Evolutionary conservation across 2,113 vertebrate species (phyloP).

Genomic region (Colaptes auratus): DNA sequence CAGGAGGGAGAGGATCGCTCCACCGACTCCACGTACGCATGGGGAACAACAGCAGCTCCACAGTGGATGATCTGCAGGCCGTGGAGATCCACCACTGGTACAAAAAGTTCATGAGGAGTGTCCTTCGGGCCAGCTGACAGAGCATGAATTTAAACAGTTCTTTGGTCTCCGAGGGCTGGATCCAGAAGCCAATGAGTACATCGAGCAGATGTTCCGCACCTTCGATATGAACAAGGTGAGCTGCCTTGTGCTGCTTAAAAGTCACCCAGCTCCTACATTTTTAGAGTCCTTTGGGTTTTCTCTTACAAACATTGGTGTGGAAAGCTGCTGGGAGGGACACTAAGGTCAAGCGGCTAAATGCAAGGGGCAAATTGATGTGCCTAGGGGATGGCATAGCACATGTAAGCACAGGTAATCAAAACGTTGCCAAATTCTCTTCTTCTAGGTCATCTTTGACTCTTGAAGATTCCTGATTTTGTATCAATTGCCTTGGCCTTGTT

Average conservation of each 20-base stretch:
- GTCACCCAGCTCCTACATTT: background rate
- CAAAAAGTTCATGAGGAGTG: constrained; percentile 94
- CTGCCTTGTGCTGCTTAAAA: background rate
- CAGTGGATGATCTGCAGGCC: constrained; percentile 88
- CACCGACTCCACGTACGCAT: constrained; percentile 49
- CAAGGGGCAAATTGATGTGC: background rate
- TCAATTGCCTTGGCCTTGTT: background rate
- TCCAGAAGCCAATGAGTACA: constrained; percentile 86
- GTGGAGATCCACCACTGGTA: constrained; percentile 94
- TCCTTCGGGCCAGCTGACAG: constrained; percentile 90
- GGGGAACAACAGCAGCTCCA: constrained; percentile 84
- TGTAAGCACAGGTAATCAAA: background rate
- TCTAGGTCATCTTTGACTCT: background rate
- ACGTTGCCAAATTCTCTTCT: background rate
- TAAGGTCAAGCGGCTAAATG: background rate
- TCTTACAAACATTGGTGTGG: background rate
- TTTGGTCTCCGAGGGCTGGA: constrained; percentile 88
- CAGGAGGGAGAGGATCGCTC: background rate
- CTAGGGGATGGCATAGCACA: background rate
- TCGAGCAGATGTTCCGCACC: constrained; percentile 93
- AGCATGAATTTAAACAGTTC: constrained; percentile 93
- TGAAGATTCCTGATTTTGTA: background rate
- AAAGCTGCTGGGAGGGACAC: background rate
- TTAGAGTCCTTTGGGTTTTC: background rate
- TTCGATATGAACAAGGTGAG: constrained; percentile 96